These are phyloP conservation scores for Micromys minutus DNA, from an alignment of 2,113 vertebrate genomes.

Conservation along the genomic window DNA sequence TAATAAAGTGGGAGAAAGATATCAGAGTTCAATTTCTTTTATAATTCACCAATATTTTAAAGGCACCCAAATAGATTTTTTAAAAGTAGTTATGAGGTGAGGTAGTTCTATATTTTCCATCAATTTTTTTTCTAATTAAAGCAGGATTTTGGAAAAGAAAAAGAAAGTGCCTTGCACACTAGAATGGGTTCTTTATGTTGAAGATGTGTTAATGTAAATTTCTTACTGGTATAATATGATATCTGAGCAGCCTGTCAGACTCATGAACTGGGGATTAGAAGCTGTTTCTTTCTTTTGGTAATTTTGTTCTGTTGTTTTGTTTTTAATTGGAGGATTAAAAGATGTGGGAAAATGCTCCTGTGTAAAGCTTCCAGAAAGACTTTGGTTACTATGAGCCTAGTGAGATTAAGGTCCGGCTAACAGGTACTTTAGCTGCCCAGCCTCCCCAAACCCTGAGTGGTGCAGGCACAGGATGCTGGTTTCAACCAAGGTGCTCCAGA, in stretches of 20 bases:
- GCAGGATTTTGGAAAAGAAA: constrained; percentile 48
- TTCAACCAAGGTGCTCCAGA: neutral
- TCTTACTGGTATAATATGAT: neutral
- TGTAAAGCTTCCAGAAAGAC: neutral
- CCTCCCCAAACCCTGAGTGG: neutral
- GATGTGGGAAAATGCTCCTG: neutral
- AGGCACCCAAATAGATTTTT: constrained; percentile 72
- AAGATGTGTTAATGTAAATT: neutral
- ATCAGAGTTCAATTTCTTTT: constrained; percentile 75
- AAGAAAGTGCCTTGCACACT: constrained; percentile 29
- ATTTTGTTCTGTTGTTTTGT: neutral
- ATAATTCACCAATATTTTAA: constrained; percentile 71
- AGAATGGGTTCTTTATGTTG: constrained; percentile 58
- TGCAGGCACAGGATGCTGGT: accelerated
- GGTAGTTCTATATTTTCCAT: constrained; percentile 62
- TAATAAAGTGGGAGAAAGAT: constrained; percentile 69
- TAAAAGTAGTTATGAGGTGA: constrained; percentile 46
- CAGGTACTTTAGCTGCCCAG: accelerated
- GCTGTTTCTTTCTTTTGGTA: constrained; percentile 1
- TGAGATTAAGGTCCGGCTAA: neutral
- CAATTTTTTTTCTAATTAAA: constrained; percentile 73
- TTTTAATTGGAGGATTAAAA: constrained; percentile 6
- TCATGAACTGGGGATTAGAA: neutral
- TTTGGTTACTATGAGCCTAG: neutral
- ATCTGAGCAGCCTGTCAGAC: neutral